These are phyloP conservation scores for Harpalus rufipes DNA, from an alignment of 2,888 invertebrate species.

Conservation along the genomic window DNA sequence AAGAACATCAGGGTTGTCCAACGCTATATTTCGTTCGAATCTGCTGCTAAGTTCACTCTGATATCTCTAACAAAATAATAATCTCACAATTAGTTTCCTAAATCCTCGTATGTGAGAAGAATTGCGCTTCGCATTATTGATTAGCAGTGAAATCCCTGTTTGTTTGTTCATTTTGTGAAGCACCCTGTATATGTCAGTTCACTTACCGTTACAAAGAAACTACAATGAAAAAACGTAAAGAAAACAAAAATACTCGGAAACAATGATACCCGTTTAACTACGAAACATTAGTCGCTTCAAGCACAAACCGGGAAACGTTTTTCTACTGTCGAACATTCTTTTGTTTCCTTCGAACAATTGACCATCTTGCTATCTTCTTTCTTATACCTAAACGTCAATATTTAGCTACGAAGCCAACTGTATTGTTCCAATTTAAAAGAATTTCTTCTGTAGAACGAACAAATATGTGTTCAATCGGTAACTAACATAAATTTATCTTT, in stretches of 20 bases:
- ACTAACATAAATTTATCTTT: no score
- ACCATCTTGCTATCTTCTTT: constrained; percentile 54
- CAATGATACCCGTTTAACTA: constrained; percentile 59
- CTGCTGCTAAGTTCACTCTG: no score
- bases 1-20: no score
- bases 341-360: constrained; percentile 54
- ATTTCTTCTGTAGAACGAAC: background rate
- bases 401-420: constrained; percentile 36
- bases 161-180: constrained; percentile 41
- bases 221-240: constrained; percentile 42
- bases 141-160: constrained; percentile 12
- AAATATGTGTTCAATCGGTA: background rate
- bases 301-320: constrained; percentile 54
- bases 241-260: constrained; percentile 56
- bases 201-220: constrained; percentile 52
- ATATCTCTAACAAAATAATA: no score
- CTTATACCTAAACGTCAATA: constrained; percentile 58
- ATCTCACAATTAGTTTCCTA: background rate
- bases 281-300: constrained; percentile 52
- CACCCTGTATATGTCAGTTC: constrained; percentile 54
- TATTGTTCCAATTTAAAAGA: constrained; percentile 32
- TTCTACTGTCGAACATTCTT: constrained; percentile 41
- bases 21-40: no score
- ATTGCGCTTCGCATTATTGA: constrained; percentile 31
- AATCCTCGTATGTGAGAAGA: background rate